Evolutionary conservation across 2,797 vertebrate genomes (phyloP).

Genomic region (Catamblyrhynchus diadema): DNA sequence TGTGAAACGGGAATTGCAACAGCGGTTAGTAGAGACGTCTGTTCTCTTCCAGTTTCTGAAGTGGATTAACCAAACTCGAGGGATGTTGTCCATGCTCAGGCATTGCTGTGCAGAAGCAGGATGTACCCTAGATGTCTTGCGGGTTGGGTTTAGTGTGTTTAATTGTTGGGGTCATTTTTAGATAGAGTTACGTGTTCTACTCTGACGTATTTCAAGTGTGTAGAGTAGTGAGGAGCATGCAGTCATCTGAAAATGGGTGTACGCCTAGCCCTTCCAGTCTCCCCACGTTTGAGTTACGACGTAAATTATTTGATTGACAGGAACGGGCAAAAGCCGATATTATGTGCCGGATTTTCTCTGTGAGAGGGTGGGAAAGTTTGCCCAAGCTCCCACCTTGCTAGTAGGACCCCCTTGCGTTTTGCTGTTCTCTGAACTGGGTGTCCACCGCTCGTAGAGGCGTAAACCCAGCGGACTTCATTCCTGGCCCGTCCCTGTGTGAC

Average conservation of each 20-base stretch:
- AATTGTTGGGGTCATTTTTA: not conserved
- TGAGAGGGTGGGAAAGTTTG: not conserved
- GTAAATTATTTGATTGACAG: not conserved
- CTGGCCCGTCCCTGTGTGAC: not conserved
- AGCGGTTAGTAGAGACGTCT: not conserved
- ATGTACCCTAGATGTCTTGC: not conserved
- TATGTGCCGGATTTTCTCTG: not conserved
- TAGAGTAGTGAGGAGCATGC: not conserved
- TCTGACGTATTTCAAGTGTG: not conserved
- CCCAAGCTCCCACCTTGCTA: not conserved
- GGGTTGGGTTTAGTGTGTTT: not conserved
- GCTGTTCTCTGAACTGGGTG: not conserved
- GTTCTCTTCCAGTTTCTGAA: not conserved
- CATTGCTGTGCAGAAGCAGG: not conserved
- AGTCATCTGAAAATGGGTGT: not conserved
- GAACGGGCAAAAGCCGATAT: not conserved
- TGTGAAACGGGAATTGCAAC: not conserved
- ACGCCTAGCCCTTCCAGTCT: not conserved
- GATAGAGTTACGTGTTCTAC: not conserved
- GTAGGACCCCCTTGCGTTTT: accelerated
- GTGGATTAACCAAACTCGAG: not conserved
- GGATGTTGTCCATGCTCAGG: not conserved
- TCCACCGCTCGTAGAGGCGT: accelerated
- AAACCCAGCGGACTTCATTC: not conserved
- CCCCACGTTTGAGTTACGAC: not conserved